Evolutionary conservation across 2,797 vertebrate species (phyloP), one percentile per base, ranked within the genome.

Genomic region (Malacoctenus gilli): DNA sequence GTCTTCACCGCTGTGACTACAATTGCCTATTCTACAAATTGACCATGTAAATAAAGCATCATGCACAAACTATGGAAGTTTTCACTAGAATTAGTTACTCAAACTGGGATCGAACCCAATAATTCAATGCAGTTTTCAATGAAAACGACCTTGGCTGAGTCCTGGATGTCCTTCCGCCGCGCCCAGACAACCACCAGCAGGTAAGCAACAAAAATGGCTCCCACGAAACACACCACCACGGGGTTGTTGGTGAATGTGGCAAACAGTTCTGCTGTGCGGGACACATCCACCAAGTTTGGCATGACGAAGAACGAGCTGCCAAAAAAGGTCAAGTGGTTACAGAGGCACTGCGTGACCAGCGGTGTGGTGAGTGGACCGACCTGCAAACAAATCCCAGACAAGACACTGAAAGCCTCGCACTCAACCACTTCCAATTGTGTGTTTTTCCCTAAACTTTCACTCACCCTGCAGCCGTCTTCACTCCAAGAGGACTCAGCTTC

Each of bases 271-370:
- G 90, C 87, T 0, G 94, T 95, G 74, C 88, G 94, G 35, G 84
- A 89, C 50, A 98, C 86, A 0, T 97, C 94, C 10, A 97, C 83
- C 23, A 86, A 61, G 36, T 97, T 98, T 8, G 96, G 95, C 89
- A 94, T 90, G 66, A 98, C 86, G 19, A 97, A 93, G 84, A 98
- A 95, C 0, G 94, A 94, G 85, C 95, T 98, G 61, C 95, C 95
- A 7, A 97, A 99, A 80, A 96, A 93, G 5, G 96, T 98, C 63
- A 98, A 85, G 72, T 98, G 96, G 78, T 93, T 94, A 79, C 96
- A 98, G 48, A 98, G 90, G 77, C 96, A 97, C 73, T 98, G 96
- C 1, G 91, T 95, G 43, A 88, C 89, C 40, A 63, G 75, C 41
- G 65, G 77, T 1, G 85, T 93, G 54, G 94, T 96, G 74, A 84